Conservation (phyloP, 2,797 vertebrate species). For the Cheirogaleus major region DNA sequence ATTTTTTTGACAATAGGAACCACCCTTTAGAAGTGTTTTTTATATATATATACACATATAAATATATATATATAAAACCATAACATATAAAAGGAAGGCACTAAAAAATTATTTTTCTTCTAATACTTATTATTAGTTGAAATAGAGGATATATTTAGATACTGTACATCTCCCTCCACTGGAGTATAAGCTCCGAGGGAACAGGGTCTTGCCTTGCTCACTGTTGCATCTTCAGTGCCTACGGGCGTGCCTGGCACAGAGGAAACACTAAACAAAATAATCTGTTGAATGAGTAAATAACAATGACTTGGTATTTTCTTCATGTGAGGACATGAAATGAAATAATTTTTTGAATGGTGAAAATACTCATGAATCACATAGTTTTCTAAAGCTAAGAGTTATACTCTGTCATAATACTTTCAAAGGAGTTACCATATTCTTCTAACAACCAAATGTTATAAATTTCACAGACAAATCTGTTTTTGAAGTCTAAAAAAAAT, state of each 20-base stretch:
- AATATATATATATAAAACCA: background rate
- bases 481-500: slow-evolving; percentile 34
- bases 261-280: background rate
- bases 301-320: background rate
- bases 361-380: background rate
- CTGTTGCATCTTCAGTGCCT: background rate
- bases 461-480: background rate
- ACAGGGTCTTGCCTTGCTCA: background rate
- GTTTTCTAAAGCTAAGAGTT: background rate
- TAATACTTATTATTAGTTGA: background rate
- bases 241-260: background rate
- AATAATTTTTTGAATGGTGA: slow-evolving; percentile 5
- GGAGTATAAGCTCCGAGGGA: background rate
- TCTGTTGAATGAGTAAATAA: background rate
- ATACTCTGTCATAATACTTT: background rate
- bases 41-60: background rate
- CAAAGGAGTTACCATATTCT: background rate
- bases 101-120: background rate
- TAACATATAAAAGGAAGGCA: background rate
- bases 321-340: background rate
- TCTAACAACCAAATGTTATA: background rate
- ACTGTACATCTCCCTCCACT: background rate
- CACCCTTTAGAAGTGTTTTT: background rate
- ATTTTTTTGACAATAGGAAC: background rate
- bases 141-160: background rate